Evolutionary conservation across 2,888 invertebrate genomes (phyloP).

Genomic region (Brassicogethes aeneus): DNA sequence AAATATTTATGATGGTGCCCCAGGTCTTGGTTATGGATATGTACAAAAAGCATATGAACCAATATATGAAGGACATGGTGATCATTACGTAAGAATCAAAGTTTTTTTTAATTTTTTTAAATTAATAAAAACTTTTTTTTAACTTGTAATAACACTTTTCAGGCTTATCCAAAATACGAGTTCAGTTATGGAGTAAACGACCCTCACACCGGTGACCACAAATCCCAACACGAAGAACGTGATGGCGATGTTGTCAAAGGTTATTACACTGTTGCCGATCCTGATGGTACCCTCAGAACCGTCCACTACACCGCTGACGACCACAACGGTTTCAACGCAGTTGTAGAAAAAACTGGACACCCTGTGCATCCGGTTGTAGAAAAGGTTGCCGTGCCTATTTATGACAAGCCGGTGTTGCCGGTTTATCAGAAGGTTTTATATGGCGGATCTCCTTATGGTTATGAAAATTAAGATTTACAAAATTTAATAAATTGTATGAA

Average conservation of each 20-base stretch:
- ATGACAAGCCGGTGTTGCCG: background rate
- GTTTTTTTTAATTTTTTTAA: background rate
- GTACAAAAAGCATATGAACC: background rate
- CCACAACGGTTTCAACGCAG: slow-evolving; percentile 62
- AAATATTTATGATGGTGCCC: background rate
- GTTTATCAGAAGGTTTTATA: background rate
- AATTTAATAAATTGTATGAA: too few species aligned
- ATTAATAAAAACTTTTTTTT: too few species aligned
- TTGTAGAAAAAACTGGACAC: slow-evolving; percentile 57
- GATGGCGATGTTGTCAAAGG: slow-evolving; percentile 56
- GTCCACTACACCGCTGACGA: slow-evolving; percentile 63
- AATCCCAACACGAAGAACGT: slow-evolving; percentile 42
- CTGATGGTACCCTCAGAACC: slow-evolving; percentile 40
- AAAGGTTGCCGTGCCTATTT: slow-evolving; percentile 8
- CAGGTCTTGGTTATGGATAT: background rate
- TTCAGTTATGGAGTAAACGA: slow-evolving; percentile 58
- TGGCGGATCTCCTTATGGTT: background rate
- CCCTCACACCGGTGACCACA: slow-evolving; percentile 49
- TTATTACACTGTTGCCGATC: slow-evolving; percentile 42
- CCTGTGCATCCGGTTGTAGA: slow-evolving; percentile 45
- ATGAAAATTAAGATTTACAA: background rate
- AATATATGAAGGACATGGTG: background rate
- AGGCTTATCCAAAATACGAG: slow-evolving; percentile 52
- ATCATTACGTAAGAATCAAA: background rate
- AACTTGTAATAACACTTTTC: too few species aligned